Evolutionary conservation across 2,797 vertebrate species (phyloP), one percentile per base, ranked within the genome.

Genomic region (Sebastes diploproa): DNA sequence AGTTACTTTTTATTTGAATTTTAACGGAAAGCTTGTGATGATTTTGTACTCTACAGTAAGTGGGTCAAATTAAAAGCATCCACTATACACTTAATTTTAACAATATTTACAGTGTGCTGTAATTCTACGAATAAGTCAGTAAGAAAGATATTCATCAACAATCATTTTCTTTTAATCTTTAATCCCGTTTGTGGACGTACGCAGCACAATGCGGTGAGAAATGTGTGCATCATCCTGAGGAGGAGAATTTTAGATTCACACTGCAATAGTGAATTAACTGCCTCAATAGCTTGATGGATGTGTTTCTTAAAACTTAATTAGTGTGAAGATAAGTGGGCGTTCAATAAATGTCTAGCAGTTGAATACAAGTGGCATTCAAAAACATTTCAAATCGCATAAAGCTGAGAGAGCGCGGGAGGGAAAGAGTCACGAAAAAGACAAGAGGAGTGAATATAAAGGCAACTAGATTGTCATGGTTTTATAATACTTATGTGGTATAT

Each of bases 281-380:
- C 94, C 88, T 95, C 91, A 88, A 90, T 92, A 88, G 89, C 87
- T 94, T 95, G 95, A 95, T 95, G 91, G 94, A 96, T 95, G 94
- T 92, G 94, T 94, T 96, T 94, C 94, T 95, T 92, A 93, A 95
- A 96, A 94, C 93, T 95, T 95, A 94, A 96, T 96, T 96, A 95
- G 93, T 94, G 89, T 93, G 92, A 95, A 95, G 94, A 95, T 95
- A 95, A 95, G 94, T 95, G 94, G 94, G 88, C 79, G 76, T 94
- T 95, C 94, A 93, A 95, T 95, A 94, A 95, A 93, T 93, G 92
- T 94, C 94, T 92, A 83, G 82, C 90, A 87, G 90, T 92, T 93
- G 88, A 91, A 93, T 91, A 92, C 86, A 91, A 91, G 90, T 92
- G 90, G 90, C 93, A 86, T 95, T 93, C 89, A 87, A 87, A 91